These are phyloP conservation scores for Chelonia mydas DNA, from an alignment of 2,797 vertebrate genomes.

Conservation along the genomic window DNA sequence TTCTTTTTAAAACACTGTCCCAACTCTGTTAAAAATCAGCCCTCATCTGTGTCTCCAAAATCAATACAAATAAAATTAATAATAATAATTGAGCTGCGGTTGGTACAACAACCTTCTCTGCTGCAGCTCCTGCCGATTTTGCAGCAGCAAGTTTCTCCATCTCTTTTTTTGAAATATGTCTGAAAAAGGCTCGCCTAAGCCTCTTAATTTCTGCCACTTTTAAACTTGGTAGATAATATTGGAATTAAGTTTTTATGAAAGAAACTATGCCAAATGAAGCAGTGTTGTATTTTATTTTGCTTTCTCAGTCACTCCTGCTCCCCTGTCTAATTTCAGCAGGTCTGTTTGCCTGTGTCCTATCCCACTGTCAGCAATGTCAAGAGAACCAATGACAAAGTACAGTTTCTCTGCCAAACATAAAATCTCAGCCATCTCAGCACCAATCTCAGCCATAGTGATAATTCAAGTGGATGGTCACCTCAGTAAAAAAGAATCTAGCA, in stretches of 20 bases:
- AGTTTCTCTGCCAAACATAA: neutral
- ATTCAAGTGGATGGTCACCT: neutral
- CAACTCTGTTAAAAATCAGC: neutral
- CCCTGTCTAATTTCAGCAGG: neutral
- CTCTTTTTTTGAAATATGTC: neutral
- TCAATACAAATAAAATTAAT: neutral
- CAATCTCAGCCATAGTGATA: neutral
- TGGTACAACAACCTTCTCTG: neutral
- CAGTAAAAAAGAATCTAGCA: neutral
- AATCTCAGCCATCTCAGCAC: neutral
- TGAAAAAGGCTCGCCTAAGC: neutral
- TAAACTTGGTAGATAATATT: neutral
- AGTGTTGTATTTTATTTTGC: neutral
- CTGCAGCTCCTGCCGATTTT: neutral
- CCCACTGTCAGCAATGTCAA: neutral
- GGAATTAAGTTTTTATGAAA: neutral
- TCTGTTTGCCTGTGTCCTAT: neutral
- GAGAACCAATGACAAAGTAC: neutral
- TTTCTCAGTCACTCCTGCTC: accelerated
- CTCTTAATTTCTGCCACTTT: neutral
- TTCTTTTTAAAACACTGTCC: neutral
- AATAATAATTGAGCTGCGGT: neutral
- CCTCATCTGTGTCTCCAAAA: neutral
- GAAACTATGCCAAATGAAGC: neutral
- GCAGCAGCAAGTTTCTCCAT: neutral